Conservation (phyloP, 2,888 invertebrate genomes). For the Andrena flavipes region DNA sequence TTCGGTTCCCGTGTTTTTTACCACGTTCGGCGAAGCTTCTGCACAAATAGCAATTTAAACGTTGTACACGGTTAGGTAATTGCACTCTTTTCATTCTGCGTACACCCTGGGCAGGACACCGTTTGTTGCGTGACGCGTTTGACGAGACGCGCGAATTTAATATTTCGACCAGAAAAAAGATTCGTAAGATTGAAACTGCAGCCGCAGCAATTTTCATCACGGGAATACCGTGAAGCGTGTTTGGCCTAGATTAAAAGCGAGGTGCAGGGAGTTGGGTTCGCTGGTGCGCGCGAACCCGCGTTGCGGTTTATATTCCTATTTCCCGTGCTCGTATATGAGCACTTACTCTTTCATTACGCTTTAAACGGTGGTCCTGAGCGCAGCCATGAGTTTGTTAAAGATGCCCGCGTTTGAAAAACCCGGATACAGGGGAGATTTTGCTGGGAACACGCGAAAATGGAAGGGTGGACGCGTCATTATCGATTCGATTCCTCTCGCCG, state of each 20-base stretch:
- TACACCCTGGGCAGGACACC: neutral
- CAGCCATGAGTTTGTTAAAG: constrained; percentile 43
- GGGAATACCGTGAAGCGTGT: constrained; percentile 53
- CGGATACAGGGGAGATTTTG: constrained; percentile 16
- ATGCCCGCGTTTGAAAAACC: constrained; percentile 22
- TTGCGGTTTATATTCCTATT: constrained; percentile 41
- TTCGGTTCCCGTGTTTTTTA: too few species aligned
- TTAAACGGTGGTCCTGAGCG: constrained; percentile 28
- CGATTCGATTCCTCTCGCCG: constrained; percentile 14
- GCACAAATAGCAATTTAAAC: constrained; percentile 18
- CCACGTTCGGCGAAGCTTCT: neutral
- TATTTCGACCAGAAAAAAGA: constrained; percentile 34
- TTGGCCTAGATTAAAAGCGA: constrained; percentile 62
- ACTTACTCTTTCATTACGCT: constrained; percentile 55
- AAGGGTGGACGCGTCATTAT: neutral
- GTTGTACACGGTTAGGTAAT: neutral
- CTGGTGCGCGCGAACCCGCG: neutral
- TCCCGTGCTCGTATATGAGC: constrained; percentile 34
- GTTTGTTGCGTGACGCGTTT: constrained; percentile 17
- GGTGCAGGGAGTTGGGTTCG: constrained; percentile 16
- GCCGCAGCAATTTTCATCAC: constrained; percentile 58
- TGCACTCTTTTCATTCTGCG: neutral
- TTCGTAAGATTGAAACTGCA: constrained; percentile 61
- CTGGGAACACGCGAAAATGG: neutral
- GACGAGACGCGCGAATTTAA: constrained; percentile 55